Evolutionary conservation across 1,140 invertebrate species (phyloP).

Genomic region (Anastatus disparis): DNA sequence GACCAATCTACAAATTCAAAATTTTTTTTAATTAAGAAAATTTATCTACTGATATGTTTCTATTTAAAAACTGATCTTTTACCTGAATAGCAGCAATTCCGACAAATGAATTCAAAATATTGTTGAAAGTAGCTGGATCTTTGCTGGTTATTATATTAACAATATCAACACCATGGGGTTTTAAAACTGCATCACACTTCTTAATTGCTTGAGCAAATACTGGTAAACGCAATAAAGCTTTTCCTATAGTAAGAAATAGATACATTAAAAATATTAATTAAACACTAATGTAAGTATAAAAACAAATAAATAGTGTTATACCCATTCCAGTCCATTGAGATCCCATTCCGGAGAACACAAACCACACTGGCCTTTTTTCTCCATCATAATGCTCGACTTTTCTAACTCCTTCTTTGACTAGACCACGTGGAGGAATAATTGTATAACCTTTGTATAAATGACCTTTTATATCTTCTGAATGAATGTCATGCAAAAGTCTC

Average conservation of each 20-base stretch:
- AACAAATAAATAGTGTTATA: slow-evolving; percentile 59
- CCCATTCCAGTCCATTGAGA: slow-evolving; percentile 91
- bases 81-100: slow-evolving; percentile 88
- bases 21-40: not conserved
- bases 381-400: slow-evolving; percentile 72
- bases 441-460: slow-evolving; percentile 73
- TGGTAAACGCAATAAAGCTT: slow-evolving; percentile 71
- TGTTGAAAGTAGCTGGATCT: slow-evolving; percentile 80
- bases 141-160: slow-evolving; percentile 80
- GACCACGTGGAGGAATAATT: slow-evolving; percentile 62
- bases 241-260: slow-evolving; percentile 40
- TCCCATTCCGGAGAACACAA: slow-evolving; percentile 92
- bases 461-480: slow-evolving; percentile 68
- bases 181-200: slow-evolving; percentile 78
- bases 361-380: slow-evolving; percentile 79
- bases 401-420: slow-evolving; percentile 58
- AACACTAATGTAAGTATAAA: not conserved
- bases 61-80: slow-evolving; percentile 15
- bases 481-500: slow-evolving; percentile 66
- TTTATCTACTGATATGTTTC: not conserved
- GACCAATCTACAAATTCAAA: slow-evolving; percentile 69
- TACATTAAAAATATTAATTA: not conserved
- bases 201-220: slow-evolving; percentile 73
- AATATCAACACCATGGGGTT: slow-evolving; percentile 81
- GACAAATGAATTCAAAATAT: slow-evolving; percentile 89